Conservation (phyloP, 2,888 invertebrate species). For the Diloba caeruleocephala region DNA sequence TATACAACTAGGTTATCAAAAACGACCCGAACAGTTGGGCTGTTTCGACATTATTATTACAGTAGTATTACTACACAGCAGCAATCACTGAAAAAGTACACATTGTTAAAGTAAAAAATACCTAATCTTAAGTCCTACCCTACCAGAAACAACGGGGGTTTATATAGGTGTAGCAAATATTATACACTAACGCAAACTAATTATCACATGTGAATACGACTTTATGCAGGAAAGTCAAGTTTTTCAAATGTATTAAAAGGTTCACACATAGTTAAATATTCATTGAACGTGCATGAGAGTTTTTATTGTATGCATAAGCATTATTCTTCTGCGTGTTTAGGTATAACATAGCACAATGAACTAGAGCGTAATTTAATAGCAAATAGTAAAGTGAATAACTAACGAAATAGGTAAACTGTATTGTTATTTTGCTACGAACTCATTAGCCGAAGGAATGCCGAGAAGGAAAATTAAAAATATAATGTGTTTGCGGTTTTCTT, state of each 20-base stretch:
- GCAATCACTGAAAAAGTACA: conserved; percentile 18
- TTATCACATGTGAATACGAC: conserved; percentile 20
- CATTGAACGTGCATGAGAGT: conserved; percentile 6
- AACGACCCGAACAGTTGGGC: conserved; percentile 16
- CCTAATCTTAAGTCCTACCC: conserved; percentile 2
- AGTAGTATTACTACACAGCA: no score
- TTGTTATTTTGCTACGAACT: no score
- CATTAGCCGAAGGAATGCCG: no score
- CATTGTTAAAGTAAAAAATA: conserved; percentile 24
- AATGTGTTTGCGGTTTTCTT: conserved; percentile 6
- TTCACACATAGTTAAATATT: conserved; percentile 9
- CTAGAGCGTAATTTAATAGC: neutral
- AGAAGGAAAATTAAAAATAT: conserved; percentile 14
- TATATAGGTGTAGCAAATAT: conserved; percentile 1
- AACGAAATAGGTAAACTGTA: no score
- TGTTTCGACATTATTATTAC: conserved; percentile 25
- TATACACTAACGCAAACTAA: conserved; percentile 9
- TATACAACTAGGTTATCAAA: conserved; percentile 38
- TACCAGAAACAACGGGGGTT: neutral
- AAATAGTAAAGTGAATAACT: neutral
- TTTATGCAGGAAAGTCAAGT: conserved; percentile 8
- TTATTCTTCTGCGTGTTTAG: neutral
- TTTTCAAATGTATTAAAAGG: conserved; percentile 16
- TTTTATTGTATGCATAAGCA: conserved; percentile 1
- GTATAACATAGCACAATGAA: neutral